A percentile compares a stretch with the other conserved stretches of the same genome.
These are phyloP conservation scores for Exephanes ischioxanthus DNA, from an alignment of 2,888 invertebrate genomes.

Conservation along the genomic window DNA sequence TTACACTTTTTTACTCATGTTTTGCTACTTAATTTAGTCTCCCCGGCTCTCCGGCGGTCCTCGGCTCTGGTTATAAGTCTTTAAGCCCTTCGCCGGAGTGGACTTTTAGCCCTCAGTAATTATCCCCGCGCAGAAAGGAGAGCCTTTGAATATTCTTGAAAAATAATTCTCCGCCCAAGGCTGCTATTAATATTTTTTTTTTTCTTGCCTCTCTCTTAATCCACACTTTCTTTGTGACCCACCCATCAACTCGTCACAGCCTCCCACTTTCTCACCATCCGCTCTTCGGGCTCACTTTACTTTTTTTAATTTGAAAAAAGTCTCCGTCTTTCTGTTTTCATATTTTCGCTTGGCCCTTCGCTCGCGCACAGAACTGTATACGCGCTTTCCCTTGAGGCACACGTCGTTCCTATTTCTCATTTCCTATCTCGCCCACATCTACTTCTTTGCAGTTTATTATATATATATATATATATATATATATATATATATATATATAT, in stretches of 20 bases:
- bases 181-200: slow-evolving; percentile 1
- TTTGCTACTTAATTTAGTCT: slow-evolving; percentile 33
- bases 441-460: slow-evolving; percentile 20
- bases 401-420: slow-evolving; percentile 71
- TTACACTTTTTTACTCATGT: no score
- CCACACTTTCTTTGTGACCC: neutral
- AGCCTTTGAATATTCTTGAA: slow-evolving; percentile 72
- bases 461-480: slow-evolving; percentile 19
- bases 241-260: neutral
- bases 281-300: neutral
- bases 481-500: slow-evolving; percentile 16
- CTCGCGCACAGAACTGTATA: slow-evolving; percentile 18
- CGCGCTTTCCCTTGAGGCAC: slow-evolving; percentile 56
- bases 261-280: neutral
- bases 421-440: slow-evolving; percentile 52
- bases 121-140: slow-evolving; percentile 69
- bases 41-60: neutral
- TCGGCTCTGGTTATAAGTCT: neutral
- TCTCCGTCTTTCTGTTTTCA: slow-evolving; percentile 10
- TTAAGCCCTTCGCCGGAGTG: slow-evolving; percentile 51
- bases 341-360: slow-evolving; percentile 47
- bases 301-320: neutral
- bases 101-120: slow-evolving; percentile 71
- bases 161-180: slow-evolving; percentile 68
- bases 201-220: neutral